Evolutionary conservation across 2,797 vertebrate genomes (phyloP).

Genomic region (Gila robusta): DNA sequence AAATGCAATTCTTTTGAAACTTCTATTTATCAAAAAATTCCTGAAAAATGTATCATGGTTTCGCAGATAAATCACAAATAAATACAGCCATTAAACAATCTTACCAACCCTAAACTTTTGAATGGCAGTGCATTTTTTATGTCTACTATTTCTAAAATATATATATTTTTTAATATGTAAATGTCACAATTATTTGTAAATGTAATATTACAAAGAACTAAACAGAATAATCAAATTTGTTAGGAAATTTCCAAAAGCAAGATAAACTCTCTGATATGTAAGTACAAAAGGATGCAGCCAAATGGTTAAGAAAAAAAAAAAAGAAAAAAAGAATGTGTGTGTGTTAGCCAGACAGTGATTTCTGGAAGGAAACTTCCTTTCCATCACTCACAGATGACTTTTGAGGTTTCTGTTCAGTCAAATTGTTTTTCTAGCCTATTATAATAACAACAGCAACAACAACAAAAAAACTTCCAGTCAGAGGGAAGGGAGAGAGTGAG

Average conservation of each 20-base stretch:
- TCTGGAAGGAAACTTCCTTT: slow-evolving; percentile 35
- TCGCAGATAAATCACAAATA: too few relatives aligned
- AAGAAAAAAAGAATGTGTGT: not conserved
- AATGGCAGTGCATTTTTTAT: not conserved
- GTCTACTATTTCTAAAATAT: not conserved
- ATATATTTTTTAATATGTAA: not conserved
- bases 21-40: not conserved
- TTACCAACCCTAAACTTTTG: not conserved
- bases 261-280: not conserved
- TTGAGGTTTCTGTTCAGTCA: slow-evolving; percentile 37
- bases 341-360: slow-evolving; percentile 35
- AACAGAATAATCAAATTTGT: not conserved
- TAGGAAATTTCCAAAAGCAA: slow-evolving; percentile 2
- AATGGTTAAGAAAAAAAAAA: too few relatives aligned
- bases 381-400: slow-evolving; percentile 25
- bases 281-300: not conserved
- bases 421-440: slow-evolving; percentile 43
- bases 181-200: not conserved
- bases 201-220: not conserved
- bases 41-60: too few relatives aligned
- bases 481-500: slow-evolving; percentile 9
- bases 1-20: not conserved
- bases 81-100: not conserved
- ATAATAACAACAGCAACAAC: slow-evolving; percentile 33
- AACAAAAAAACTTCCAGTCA: slow-evolving; percentile 21